Conservation (phyloP, 2,888 invertebrate genomes). For the Ramazzottius varieornatus region DNA sequence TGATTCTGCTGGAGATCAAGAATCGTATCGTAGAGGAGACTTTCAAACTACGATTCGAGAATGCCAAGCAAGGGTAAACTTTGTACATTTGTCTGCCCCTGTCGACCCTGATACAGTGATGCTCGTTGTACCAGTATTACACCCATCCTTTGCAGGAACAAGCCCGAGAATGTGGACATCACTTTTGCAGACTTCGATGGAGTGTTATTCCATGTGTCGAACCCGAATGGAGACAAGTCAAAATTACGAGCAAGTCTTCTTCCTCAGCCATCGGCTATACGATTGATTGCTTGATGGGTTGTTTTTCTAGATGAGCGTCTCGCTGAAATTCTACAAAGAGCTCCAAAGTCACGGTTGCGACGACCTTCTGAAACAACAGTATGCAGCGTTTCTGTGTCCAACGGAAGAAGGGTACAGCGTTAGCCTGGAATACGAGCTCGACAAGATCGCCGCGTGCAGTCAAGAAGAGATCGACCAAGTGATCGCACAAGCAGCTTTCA, state of each 20-base stretch:
- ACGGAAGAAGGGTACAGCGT: conserved; percentile 88
- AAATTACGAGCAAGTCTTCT: conserved; percentile 69
- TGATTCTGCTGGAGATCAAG: conserved; percentile 65
- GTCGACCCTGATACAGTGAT: too few relatives aligned
- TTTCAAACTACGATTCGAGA: conserved; percentile 73
- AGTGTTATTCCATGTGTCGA: conserved; percentile 88
- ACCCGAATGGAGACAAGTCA: conserved; percentile 77
- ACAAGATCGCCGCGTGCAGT: conserved; percentile 68
- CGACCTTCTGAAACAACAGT: conserved; percentile 71
- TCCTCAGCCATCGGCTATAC: neutral
- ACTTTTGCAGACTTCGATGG: conserved; percentile 79
- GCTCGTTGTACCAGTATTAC: too few relatives aligned
- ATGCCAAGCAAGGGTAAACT: conserved; percentile 79
- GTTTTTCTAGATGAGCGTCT: conserved; percentile 63
- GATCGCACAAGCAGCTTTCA: conserved; percentile 37
- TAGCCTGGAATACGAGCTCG: conserved; percentile 68
- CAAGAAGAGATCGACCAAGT: conserved; percentile 54
- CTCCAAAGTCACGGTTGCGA: conserved; percentile 94
- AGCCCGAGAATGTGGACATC: conserved; percentile 81
- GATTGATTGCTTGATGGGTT: neutral
- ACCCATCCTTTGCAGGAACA: conserved; percentile 42
- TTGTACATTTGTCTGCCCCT: too few relatives aligned
- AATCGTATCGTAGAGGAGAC: conserved; percentile 97
- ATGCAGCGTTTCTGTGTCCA: conserved; percentile 51
- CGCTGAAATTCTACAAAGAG: conserved; percentile 91